Conservation (phyloP, 2,888 invertebrate species). For the Ernsta delagoae region DNA sequence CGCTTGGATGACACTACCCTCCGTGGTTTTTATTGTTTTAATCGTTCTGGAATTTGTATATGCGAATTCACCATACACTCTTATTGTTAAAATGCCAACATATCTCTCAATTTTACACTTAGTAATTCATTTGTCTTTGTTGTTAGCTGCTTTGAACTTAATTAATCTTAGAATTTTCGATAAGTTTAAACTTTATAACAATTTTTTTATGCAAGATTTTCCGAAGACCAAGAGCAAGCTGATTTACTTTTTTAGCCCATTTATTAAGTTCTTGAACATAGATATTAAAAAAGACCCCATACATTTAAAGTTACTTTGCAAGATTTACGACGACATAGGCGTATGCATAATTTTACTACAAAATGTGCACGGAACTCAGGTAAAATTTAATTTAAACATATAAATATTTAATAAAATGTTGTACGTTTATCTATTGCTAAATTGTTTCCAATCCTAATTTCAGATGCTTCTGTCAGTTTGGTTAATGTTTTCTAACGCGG, state of each 20-base stretch:
- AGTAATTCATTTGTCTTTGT: constrained; percentile 53
- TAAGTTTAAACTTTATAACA: constrained; percentile 37
- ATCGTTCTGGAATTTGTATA: constrained; percentile 51
- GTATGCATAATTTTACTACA: constrained; percentile 58
- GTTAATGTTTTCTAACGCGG: constrained; percentile 64
- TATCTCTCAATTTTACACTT: constrained; percentile 57
- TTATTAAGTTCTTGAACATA: constrained; percentile 47
- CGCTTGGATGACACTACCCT: constrained; percentile 48
- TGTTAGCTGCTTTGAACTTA: constrained; percentile 52
- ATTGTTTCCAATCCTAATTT: constrained; percentile 37
- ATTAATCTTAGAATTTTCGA: constrained; percentile 49
- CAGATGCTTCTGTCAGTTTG: constrained; percentile 58
- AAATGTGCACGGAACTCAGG: constrained; percentile 57
- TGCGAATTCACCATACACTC: constrained; percentile 47
- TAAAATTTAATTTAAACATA: constrained; percentile 23
- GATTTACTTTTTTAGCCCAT: constrained; percentile 46
- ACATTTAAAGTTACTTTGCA: constrained; percentile 54
- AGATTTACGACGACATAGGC: constrained; percentile 58
- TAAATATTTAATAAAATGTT: too few species aligned
- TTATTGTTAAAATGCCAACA: constrained; percentile 55
- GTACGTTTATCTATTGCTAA: neutral
- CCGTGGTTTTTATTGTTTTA: constrained; percentile 43
- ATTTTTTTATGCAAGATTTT: constrained; percentile 33
- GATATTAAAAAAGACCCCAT: constrained; percentile 25
- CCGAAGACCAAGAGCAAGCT: constrained; percentile 30